Evolutionary conservation across 2,888 invertebrate genomes (phyloP), one percentile per base, ranked within the genome.

Genomic region (Oxyteleia sp.): DNA sequence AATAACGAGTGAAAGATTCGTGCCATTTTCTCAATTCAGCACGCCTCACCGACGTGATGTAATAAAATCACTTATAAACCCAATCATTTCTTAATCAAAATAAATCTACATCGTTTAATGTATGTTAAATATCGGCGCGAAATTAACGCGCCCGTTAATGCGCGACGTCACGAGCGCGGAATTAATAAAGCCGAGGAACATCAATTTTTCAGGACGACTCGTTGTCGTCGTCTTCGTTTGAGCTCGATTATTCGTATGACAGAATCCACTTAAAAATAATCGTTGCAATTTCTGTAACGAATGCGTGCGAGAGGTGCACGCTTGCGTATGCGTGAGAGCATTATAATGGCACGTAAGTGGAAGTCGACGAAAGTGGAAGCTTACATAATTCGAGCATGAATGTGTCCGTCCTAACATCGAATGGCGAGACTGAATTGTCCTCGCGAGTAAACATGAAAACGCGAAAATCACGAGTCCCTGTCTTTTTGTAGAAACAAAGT

Each of bases 231-330:
- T 47, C 43, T 61, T 38, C 38, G 35, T 66, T 38, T 38, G 74
- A 26, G 63, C 63, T 18, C 53, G 68, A 72, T 69, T 82, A 64
- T 75, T 69, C 81, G 49, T 57, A 29, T 64, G 69, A 80, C 66
- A 72, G 53, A n/a, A n/a, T n/a, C n/a, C n/a, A n/a, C n/a, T n/a
- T n/a, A n/a, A n/a, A n/a, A n/a, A n/a, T n/a, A n/a, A n/a, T n/a
- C n/a, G n/a, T n/a, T n/a, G n/a, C n/a, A n/a, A n/a, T n/a, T n/a
- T n/a, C n/a, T n/a, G n/a, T n/a, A n/a, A n/a, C n/a, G n/a, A n/a
- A n/a, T n/a, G n/a, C n/a, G n/a, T n/a, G n/a, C n/a, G n/a, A n/a
- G n/a, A n/a, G n/a, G n/a, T n/a, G n/a, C n/a, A n/a, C n/a, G n/a
- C n/a, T n/a, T n/a, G n/a, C n/a, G n/a, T n/a, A n/a, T n/a, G n/a